phyloP scores from a whole-genome alignment of 1,140 invertebrate genomes.

The Antheraea pernyi region DNA sequence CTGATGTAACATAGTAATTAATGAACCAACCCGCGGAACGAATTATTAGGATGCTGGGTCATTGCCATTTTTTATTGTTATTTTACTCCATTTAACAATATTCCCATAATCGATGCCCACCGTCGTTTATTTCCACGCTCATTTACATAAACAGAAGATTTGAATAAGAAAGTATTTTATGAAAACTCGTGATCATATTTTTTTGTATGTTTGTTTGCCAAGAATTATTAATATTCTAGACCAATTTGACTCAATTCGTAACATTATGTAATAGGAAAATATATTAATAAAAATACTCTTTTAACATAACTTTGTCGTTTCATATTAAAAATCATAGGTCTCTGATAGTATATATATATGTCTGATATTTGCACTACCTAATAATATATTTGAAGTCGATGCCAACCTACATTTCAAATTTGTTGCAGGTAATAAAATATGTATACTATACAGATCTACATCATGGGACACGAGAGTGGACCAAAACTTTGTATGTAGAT shows the following conservation, averaged over 20 bases:
- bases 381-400: too few species aligned
- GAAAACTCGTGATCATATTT: conserved; percentile 34
- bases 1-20: conserved; percentile 38
- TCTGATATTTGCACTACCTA: too few species aligned
- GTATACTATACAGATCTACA: too few species aligned
- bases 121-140: conserved; percentile 14
- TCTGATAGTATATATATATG: too few species aligned
- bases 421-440: too few species aligned
- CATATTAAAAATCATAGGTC: too few species aligned
- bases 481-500: too few species aligned
- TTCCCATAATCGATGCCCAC: conserved; percentile 7
- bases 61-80: conserved; percentile 21
- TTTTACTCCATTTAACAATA: background rate
- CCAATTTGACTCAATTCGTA: background rate
- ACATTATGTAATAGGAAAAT: background rate
- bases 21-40: conserved; percentile 36
- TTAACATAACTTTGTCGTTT: too few species aligned
- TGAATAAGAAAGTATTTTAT: conserved; percentile 35
- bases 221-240: conserved; percentile 14
- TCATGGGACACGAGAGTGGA: too few species aligned
- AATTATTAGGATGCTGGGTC: conserved; percentile 28
- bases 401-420: too few species aligned
- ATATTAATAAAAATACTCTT: too few species aligned
- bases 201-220: conserved; percentile 26
- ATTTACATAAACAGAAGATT: conserved; percentile 40